These are phyloP conservation scores for Drosophila seguyi DNA, from an alignment of 1,140 invertebrate genomes.

Conservation along the genomic window DNA sequence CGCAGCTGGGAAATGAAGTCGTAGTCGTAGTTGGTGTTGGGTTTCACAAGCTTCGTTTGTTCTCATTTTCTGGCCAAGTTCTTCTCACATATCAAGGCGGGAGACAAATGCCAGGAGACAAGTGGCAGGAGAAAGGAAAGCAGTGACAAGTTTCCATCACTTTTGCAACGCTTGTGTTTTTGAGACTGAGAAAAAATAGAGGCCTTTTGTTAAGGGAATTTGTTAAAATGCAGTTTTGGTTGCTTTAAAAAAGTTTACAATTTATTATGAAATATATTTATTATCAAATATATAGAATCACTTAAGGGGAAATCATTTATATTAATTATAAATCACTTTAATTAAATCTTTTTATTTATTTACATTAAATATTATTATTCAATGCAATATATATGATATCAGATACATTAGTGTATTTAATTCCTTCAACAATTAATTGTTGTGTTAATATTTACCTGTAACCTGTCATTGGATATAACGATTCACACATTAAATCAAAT, in stretches of 20 bases:
- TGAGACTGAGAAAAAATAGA: slow-evolving; percentile 1
- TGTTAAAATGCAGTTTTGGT: background rate
- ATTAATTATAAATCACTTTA: rapidly evolving
- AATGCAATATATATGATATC: background rate
- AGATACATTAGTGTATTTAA: too few relatives aligned
- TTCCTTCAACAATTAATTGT: background rate
- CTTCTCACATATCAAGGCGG: slow-evolving; percentile 13
- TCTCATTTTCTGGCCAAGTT: background rate
- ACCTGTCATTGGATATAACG: background rate
- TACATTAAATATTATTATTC: too few relatives aligned
- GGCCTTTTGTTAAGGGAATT: background rate
- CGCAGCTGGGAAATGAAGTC: slow-evolving; percentile 18
- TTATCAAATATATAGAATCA: background rate
- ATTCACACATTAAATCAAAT: background rate
- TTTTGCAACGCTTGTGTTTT: background rate
- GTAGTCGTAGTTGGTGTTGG: slow-evolving; percentile 3
- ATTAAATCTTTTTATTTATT: too few relatives aligned
- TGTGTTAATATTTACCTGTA: background rate
- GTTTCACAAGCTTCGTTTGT: slow-evolving; percentile 11
- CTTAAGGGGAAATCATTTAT: background rate
- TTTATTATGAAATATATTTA: background rate
- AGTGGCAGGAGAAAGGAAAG: background rate
- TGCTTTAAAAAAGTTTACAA: too few relatives aligned
- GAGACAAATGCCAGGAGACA: background rate
- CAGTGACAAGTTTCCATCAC: slow-evolving; percentile 42